These are phyloP conservation scores for Benitochromis conjunctus DNA, from an alignment of 2,113 vertebrate genomes.

Conservation along the genomic window DNA sequence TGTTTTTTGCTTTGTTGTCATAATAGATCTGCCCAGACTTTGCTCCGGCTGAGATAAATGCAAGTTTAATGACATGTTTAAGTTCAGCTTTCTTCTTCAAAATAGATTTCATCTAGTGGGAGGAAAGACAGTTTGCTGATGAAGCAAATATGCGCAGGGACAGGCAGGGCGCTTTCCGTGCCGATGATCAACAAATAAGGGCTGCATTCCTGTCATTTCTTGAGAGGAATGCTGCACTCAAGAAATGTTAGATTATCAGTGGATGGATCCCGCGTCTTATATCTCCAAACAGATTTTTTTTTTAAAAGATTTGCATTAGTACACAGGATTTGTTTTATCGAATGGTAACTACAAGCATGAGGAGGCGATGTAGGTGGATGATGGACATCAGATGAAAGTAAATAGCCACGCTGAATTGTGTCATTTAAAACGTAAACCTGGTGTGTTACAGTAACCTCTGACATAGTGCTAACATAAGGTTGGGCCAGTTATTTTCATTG, in stretches of 20 bases:
- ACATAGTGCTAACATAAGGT: neutral
- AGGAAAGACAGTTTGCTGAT: conserved; percentile 42
- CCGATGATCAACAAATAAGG: neutral
- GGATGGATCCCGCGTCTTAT: neutral
- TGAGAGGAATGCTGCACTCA: neutral
- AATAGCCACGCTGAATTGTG: neutral
- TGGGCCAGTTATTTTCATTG: neutral
- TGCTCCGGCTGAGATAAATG: conserved; percentile 30
- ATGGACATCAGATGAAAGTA: conserved; percentile 15
- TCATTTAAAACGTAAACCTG: neutral
- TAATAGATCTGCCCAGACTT: conserved; percentile 16
- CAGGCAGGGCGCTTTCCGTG: neutral
- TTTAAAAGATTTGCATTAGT: neutral
- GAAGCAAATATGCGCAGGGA: conserved; percentile 19
- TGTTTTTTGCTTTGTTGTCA: neutral
- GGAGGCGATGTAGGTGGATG: neutral
- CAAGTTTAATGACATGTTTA: conserved; percentile 29
- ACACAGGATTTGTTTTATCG: conserved; percentile 18
- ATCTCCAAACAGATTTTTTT: neutral
- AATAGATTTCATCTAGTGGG: neutral
- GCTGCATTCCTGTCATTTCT: neutral
- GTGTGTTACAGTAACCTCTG: neutral
- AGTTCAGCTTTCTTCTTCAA: neutral
- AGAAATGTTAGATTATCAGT: conserved; percentile 24
- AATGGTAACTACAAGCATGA: conserved; percentile 41